Percentiles rank a stretch among this genome's conserved stretches.
Conservation (phyloP, 92 coral and sea anemone species). For the Actinostola sp. region DNA sequence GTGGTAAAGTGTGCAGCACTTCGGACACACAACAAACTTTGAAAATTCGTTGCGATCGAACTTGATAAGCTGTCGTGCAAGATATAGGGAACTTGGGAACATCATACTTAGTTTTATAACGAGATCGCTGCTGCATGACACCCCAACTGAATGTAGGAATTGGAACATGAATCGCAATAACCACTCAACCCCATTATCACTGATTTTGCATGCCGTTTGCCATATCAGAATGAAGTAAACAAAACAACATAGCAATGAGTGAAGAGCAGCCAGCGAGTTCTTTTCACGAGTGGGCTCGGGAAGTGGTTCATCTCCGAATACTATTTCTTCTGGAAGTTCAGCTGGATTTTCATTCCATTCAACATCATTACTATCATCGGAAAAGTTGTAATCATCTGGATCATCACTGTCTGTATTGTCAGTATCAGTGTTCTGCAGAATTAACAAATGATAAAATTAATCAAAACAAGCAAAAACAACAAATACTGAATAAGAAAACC, state of each 20-base stretch:
- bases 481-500: no score
- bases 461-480: no score
- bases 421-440: no score
- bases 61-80: slow-evolving; percentile 32
- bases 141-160: slow-evolving; percentile 31
- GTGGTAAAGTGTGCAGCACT: no score
- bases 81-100: slow-evolving; percentile 54
- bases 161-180: slow-evolving; percentile 46
- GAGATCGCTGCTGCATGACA: slow-evolving; percentile 16
- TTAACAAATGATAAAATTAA: no score
- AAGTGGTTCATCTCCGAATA: slow-evolving; percentile 26
- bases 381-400: neutral
- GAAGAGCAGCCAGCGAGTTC: slow-evolving; percentile 11
- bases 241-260: slow-evolving; percentile 53
- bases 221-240: slow-evolving; percentile 44
- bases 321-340: slow-evolving; percentile 32
- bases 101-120: slow-evolving; percentile 20
- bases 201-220: slow-evolving; percentile 52
- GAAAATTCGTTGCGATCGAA: slow-evolving; percentile 39
- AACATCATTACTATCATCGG: slow-evolving; percentile 22
- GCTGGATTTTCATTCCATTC: slow-evolving; percentile 53
- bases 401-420: neutral
- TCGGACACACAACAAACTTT: slow-evolving; percentile 56
- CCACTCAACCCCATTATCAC: slow-evolving; percentile 60
- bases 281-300: slow-evolving; percentile 45